Evolutionary conservation across 1,140 invertebrate genomes (phyloP).

Genomic region (Leptinotarsa lineolata): DNA sequence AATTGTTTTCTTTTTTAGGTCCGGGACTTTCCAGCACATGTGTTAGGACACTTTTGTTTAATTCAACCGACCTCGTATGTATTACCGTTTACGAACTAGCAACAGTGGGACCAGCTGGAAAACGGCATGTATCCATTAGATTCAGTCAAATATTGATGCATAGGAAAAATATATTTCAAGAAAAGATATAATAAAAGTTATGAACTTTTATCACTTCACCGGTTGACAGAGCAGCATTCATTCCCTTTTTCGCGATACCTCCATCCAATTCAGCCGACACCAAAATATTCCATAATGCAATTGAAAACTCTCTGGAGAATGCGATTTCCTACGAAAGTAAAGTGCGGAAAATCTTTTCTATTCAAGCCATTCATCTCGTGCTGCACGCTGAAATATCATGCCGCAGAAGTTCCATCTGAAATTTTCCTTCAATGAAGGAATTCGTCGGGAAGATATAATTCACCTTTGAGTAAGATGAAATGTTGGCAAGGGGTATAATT

Average conservation of each 20-base stretch:
- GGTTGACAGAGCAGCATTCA: too few relatives aligned
- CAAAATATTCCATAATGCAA: not conserved
- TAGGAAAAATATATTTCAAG: too few relatives aligned
- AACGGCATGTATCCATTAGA: not conserved
- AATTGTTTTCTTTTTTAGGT: too few relatives aligned
- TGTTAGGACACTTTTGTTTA: not conserved
- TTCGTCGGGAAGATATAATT: not conserved
- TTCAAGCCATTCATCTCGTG: not conserved
- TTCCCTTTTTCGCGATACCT: too few relatives aligned
- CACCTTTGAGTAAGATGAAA: slow-evolving; percentile 2
- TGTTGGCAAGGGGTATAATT: not conserved
- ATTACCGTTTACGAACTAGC: not conserved
- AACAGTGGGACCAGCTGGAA: not conserved
- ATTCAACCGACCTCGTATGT: not conserved
- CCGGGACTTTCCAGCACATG: too few relatives aligned
- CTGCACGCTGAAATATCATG: not conserved
- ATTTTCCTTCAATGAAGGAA: slow-evolving; percentile 3
- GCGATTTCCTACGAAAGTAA: not conserved
- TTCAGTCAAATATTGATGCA: too few relatives aligned
- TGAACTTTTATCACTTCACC: too few relatives aligned
- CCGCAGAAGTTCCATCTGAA: not conserved
- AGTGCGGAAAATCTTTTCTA: slow-evolving; percentile 3
- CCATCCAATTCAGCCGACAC: not conserved
- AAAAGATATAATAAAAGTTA: too few relatives aligned
- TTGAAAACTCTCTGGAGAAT: slow-evolving; percentile 2